phyloP scores from a whole-genome alignment of 2,888 invertebrate species.

The Drosophila merina region DNA sequence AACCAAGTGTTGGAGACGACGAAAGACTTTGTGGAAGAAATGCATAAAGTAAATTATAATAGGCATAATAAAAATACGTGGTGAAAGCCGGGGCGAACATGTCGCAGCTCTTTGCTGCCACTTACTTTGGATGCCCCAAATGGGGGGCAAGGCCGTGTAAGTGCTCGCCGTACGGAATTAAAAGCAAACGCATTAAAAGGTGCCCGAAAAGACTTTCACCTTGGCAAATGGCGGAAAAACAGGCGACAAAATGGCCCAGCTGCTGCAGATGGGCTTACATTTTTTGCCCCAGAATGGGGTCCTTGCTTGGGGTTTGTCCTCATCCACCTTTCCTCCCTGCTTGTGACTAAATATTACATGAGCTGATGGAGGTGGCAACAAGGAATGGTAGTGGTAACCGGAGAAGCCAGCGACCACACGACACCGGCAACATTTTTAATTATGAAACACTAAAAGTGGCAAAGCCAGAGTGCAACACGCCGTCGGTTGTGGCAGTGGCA shows the following conservation, averaged over 20 bases:
- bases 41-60: slow-evolving; percentile 79
- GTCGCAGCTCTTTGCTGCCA: slow-evolving; percentile 67
- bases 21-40: slow-evolving; percentile 43
- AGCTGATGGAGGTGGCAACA: slow-evolving; percentile 28
- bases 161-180: slow-evolving; percentile 72
- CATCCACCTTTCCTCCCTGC: slow-evolving; percentile 4
- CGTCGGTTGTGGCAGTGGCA: slow-evolving; percentile 43
- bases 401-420: slow-evolving; percentile 39
- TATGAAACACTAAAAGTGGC: slow-evolving; percentile 83
- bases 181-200: slow-evolving; percentile 78
- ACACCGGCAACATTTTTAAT: slow-evolving; percentile 82
- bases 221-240: slow-evolving; percentile 56
- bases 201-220: slow-evolving; percentile 75
- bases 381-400: slow-evolving; percentile 27
- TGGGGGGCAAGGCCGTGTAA: slow-evolving; percentile 61
- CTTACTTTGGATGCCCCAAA: slow-evolving; percentile 63
- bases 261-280: slow-evolving; percentile 57
- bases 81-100: slow-evolving; percentile 59
- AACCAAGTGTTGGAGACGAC: slow-evolving; percentile 2
- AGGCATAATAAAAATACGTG: slow-evolving; percentile 74
- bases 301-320: slow-evolving; percentile 8
- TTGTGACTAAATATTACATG: slow-evolving; percentile 60
- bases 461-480: slow-evolving; percentile 74
- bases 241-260: slow-evolving; percentile 69
- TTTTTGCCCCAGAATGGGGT: neutral